Evolutionary conservation across 2,888 invertebrate species (phyloP).

Genomic region (Mythimna lalbum): DNA sequence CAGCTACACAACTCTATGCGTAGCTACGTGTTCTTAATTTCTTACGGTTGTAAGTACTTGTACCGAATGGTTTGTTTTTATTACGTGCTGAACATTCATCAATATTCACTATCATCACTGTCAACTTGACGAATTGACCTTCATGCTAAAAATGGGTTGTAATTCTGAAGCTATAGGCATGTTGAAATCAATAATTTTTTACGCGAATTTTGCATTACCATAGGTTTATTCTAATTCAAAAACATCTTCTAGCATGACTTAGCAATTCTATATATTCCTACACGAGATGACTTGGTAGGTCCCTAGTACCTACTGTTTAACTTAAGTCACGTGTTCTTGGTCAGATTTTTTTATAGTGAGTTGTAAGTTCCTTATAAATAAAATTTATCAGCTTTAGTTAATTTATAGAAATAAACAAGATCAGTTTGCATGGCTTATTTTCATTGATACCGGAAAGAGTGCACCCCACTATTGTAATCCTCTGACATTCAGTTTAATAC

Average conservation of each 20-base stretch:
- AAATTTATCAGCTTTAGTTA: too few species aligned
- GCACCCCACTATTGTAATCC: too few species aligned
- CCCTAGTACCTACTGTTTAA: neutral
- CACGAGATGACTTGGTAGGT: neutral
- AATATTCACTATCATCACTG: constrained; percentile 27
- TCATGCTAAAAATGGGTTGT: constrained; percentile 14
- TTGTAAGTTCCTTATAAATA: too few species aligned
- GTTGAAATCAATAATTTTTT: constrained; percentile 15
- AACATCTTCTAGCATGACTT: constrained; percentile 29
- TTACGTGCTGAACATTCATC: constrained; percentile 13
- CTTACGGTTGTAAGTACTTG: too few species aligned
- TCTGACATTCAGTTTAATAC: too few species aligned
- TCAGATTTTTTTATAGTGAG: constrained; percentile 14
- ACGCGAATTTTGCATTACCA: neutral
- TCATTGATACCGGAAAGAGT: too few species aligned
- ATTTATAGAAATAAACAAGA: too few species aligned
- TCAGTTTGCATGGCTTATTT: too few species aligned
- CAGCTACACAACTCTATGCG: neutral
- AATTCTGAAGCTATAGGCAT: neutral
- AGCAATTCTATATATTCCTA: constrained; percentile 12
- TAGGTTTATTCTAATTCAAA: neutral
- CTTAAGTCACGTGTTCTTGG: constrained; percentile 19
- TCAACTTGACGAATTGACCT: constrained; percentile 32
- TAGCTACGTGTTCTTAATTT: neutral
- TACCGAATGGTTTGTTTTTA: constrained; percentile 1